phyloP scores from a whole-genome alignment of 2,797 vertebrate genomes.

The Brachyrhaphis roseni region DNA sequence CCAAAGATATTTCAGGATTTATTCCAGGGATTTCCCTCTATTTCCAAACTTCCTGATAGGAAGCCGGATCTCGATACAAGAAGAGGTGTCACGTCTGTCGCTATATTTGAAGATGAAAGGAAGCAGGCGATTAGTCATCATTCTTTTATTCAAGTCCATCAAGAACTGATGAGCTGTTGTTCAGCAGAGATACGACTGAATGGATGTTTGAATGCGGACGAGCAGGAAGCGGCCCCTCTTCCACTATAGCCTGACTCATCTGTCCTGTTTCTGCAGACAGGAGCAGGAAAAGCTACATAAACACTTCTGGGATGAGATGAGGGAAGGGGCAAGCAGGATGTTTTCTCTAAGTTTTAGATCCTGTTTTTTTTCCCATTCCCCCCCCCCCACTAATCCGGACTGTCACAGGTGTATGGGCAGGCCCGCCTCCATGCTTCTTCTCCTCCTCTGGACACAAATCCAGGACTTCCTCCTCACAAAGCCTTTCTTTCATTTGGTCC shows the following conservation, averaged over 20 bases:
- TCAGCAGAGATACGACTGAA: slow-evolving; percentile 35
- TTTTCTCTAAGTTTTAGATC: slow-evolving; percentile 72
- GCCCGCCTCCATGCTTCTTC: neutral
- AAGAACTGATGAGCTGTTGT: slow-evolving; percentile 25
- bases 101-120: slow-evolving; percentile 13
- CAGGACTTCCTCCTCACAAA: slow-evolving; percentile 34
- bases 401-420: slow-evolving; percentile 71
- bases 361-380: slow-evolving; percentile 74
- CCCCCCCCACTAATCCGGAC: slow-evolving; percentile 62
- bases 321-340: slow-evolving; percentile 68
- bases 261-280: slow-evolving; percentile 46
- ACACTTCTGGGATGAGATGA: slow-evolving; percentile 45
- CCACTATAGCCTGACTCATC: slow-evolving; percentile 58
- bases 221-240: slow-evolving; percentile 30
- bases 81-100: slow-evolving; percentile 17
- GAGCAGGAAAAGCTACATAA: slow-evolving; percentile 59
- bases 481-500: slow-evolving; percentile 19
- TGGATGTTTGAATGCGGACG: slow-evolving; percentile 25
- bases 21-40: slow-evolving; percentile 4
- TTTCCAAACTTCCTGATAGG: slow-evolving; percentile 31
- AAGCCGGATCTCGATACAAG: neutral
- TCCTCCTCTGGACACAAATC: slow-evolving; percentile 22
- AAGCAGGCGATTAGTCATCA: neutral
- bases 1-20: neutral
- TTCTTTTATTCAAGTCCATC: slow-evolving; percentile 20